Base-by-base conservation (phyloP, 2,797 vertebrate species). In the Sebastolobus alascanus region DNA sequence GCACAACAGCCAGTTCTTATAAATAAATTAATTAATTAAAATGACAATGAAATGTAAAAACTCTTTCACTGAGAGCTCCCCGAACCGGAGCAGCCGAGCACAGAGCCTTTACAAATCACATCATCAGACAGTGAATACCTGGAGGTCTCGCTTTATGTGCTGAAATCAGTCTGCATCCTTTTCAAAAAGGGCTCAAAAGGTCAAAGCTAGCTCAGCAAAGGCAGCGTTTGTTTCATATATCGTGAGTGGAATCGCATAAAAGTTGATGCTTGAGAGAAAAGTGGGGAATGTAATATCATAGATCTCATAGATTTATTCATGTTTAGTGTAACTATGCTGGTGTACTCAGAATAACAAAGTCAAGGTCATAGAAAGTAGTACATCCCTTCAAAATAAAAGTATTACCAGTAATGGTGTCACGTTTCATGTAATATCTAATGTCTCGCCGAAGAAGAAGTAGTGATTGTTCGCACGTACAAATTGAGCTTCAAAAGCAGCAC, bases 61-160 rank as follows among this genome's bases (percentile, higher is more conserved):
- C 8, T 2, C 73, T 73, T 79, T 71, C 33, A 79, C 83, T 46
- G 55, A 20, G 61, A 82, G 27, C 46, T 70, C 61, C 43, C 64
- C 33, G 31, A 58, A 29, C 52, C 40, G 27, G 43, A 56, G 35
- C n/a, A 31, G 67, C n/a, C 3, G 13, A 67, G 29, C 10, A 2
- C 59, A 6, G 22, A 46, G 63, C 16, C 27, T 69, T 71, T 22
- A 67, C 77, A 35, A 72, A 79, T 60, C 27, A 12, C 16, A 69
- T 77, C 40, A 54, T 54, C 59, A 43, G 29, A 35, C n/a, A 20
- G 31, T 18, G 33, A 73, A 77, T 38, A 66, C 40, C 55, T 75
- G 59, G 9, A 75, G 54, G 43, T 76, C 38, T 75, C 31, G 22
- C 50, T 72, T 73, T 64, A 37, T 64, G 33, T 25, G 35, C 2